Evolutionary conservation across 2,888 invertebrate genomes (phyloP), one percentile per base, ranked within the genome.

Genomic region (Neoitamus cyanurus): DNA sequence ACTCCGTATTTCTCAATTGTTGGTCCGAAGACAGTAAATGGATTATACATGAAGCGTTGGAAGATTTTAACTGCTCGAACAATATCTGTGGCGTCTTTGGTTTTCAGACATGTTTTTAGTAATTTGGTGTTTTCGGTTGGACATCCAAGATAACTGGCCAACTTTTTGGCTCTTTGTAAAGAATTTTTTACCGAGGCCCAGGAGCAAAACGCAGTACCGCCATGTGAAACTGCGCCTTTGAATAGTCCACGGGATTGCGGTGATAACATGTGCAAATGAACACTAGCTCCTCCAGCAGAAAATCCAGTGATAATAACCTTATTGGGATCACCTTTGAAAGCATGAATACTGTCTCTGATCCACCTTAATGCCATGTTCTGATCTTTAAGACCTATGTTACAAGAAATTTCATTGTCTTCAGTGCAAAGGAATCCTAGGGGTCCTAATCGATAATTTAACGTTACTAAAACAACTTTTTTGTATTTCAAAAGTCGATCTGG

Each of bases 351-450:
- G 70, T 93, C 90, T 85, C 93, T 93, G 0, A 95, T 90, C 95
- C 95, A 96, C 87, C 93, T 92, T 68, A 96, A 89, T 0, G 95
- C 95, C 87, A 94, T 91, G 30, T 92, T 92, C 91, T 96, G 96
- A 92, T 96, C 96, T 88, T 95, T 95, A 36, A 96, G 88, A 0
- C 96, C 96, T 88, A 93, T 93, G 89, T 96, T 96, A 3, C 95
- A 95, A 0, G 96, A 0, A n/a, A n/a, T n/a, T n/a, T n/a, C n/a
- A n/a, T n/a, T n/a, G n/a, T n/a, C n/a, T n/a, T n/a, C n/a, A n/a
- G 96, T 95, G 88, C 95, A 95, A 0, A 96, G 90, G 89, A 96
- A 96, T 75, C 96, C 95, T 84, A 96, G 88, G 0, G 94, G 94
- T 69, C 95, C 95, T 15, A 96, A 88, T 72, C 96, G 92, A 88